Conservation (phyloP, 1,140 invertebrate species). For the Triops longicaudatus region DNA sequence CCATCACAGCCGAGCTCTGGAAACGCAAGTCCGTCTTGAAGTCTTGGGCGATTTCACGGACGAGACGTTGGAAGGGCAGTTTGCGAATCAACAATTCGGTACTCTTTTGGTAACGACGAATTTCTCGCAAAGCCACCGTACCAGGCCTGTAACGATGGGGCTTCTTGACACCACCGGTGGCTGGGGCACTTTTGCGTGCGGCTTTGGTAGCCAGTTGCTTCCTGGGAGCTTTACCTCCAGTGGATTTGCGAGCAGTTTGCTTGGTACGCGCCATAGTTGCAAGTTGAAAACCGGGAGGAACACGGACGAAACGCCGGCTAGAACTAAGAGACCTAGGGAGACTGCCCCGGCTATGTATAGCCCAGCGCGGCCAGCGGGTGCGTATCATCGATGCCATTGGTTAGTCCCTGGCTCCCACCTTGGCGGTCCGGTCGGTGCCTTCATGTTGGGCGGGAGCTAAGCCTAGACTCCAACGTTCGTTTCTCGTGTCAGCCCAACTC, state of each 20-base stretch:
- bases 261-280: constrained; percentile 68
- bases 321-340: too few species aligned
- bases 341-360: too few species aligned
- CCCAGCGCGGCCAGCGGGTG: too few species aligned
- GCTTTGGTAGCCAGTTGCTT: constrained; percentile 82
- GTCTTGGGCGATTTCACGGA: constrained; percentile 77
- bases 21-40: constrained; percentile 54
- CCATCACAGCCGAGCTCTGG: constrained; percentile 41
- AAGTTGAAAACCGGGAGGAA: constrained; percentile 35
- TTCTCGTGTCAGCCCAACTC: too few species aligned
- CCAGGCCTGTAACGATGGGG: constrained; percentile 47
- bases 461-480: too few species aligned
- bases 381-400: too few species aligned
- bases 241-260: constrained; percentile 72
- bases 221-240: constrained; percentile 71
- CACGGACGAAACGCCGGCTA: too few species aligned
- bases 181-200: constrained; percentile 68
- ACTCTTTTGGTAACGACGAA: constrained; percentile 54
- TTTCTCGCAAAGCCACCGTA: constrained; percentile 55
- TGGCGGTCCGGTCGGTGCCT: too few species aligned
- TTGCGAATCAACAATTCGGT: constrained; percentile 74
- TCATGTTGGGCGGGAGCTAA: too few species aligned
- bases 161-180: constrained; percentile 75
- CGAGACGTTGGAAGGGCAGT: constrained; percentile 73
- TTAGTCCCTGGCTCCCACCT: too few species aligned